Percentiles rank a stretch among this genome's conserved stretches.
These are phyloP conservation scores for Lasiurus cinereus DNA, from an alignment of 2,113 vertebrate genomes.

Conservation along the genomic window DNA sequence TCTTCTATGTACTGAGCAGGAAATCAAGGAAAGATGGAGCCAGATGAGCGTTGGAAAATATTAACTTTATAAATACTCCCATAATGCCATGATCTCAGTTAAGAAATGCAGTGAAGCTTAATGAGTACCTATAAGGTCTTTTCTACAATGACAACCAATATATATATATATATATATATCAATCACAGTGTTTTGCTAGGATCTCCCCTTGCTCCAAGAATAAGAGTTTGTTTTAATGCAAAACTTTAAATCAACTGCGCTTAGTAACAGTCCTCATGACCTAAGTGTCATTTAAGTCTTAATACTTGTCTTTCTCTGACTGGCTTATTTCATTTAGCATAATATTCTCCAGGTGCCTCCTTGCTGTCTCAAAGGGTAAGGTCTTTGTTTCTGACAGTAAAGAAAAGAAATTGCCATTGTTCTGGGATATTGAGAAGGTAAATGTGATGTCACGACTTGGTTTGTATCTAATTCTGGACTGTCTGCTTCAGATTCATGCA, in stretches of 20 bases:
- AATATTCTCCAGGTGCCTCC: too few species aligned
- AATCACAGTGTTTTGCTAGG: neutral
- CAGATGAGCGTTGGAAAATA: conserved; percentile 62
- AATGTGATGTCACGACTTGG: neutral
- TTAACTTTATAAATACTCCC: conserved; percentile 76
- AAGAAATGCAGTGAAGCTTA: conserved; percentile 68
- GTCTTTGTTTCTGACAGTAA: neutral
- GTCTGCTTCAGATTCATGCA: neutral
- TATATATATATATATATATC: too few species aligned
- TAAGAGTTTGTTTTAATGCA: conserved; percentile 14
- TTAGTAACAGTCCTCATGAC: neutral
- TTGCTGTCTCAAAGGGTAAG: neutral
- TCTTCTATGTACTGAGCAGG: conserved; percentile 56
- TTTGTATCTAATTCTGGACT: neutral
- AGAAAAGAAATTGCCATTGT: neutral
- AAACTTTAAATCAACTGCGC: conserved; percentile 32
- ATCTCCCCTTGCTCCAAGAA: conserved; percentile 40
- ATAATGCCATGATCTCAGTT: conserved; percentile 74
- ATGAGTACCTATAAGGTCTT: conserved; percentile 57
- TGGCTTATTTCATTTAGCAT: too few species aligned
- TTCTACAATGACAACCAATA: conserved; percentile 62
- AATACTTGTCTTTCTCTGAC: too few species aligned
- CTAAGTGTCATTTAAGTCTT: neutral
- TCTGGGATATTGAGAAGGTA: neutral
- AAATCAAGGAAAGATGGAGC: conserved; percentile 67